Conservation (phyloP, 2,888 invertebrate genomes). For the Cataglyphis altisquamis region DNA sequence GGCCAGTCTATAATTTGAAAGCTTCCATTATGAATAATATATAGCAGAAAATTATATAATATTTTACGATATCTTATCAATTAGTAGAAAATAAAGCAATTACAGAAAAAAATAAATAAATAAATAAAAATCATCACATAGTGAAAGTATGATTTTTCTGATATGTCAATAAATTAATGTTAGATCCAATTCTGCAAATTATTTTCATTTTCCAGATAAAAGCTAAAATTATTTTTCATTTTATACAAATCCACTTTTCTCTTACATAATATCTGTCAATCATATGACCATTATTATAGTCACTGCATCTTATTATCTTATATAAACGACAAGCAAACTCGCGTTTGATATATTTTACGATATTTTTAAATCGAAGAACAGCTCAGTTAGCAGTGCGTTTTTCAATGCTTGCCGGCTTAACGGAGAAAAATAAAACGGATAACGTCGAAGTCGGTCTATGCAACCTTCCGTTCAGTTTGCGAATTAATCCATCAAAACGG, state of each 20-base stretch:
- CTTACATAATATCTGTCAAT: not conserved
- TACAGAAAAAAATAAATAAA: not conserved
- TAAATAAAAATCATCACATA: not conserved
- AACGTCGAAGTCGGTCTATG: constrained; percentile 76
- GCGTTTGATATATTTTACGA: not conserved
- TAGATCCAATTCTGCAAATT: not conserved
- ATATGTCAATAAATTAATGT: constrained; percentile 1
- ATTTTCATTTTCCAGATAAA: not conserved
- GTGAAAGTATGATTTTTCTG: not conserved
- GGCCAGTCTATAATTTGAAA: constrained; percentile 6
- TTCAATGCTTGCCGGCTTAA: constrained; percentile 60
- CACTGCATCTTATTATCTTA: not conserved
- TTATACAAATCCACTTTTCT: not conserved
- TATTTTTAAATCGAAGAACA: constrained; percentile 51
- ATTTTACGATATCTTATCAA: constrained; percentile 6
- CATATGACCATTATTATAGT: not conserved
- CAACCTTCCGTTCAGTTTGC: constrained; percentile 80
- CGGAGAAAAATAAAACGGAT: constrained; percentile 72
- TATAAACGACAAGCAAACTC: not conserved
- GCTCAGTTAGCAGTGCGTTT: constrained; percentile 61
- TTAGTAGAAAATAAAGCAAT: not conserved
- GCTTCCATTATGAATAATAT: constrained; percentile 17
- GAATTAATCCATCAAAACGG: constrained; percentile 84
- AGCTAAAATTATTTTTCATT: not conserved
- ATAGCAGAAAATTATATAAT: not conserved